Conservation (phyloP, 1,140 invertebrate species). For the Lasioglossum baleicum region DNA sequence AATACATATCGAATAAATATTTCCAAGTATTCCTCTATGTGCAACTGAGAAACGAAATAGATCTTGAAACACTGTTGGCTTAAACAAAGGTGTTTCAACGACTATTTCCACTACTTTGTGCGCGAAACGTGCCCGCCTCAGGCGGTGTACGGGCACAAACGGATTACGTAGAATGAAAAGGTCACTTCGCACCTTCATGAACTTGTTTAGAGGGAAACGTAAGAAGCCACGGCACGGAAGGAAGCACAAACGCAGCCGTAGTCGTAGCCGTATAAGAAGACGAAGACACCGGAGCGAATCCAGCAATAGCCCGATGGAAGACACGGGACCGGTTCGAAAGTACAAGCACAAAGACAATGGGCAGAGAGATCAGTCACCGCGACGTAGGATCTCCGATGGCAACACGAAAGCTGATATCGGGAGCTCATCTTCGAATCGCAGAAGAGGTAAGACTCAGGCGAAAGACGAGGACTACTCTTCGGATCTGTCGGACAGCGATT, state of each 20-base stretch:
- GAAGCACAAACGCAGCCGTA: neutral
- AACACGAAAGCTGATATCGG: constrained; percentile 12
- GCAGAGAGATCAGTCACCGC: neutral
- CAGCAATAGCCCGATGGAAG: neutral
- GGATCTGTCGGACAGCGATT: constrained; percentile 17
- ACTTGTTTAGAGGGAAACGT: neutral
- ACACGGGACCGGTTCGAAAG: neutral
- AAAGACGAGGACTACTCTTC: neutral
- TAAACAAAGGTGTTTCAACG: too few relatives aligned
- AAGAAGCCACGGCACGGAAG: neutral
- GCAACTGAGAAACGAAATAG: too few relatives aligned
- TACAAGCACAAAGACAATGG: constrained; percentile 4
- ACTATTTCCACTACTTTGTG: too few relatives aligned
- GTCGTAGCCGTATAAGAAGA: neutral
- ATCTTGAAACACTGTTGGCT: too few relatives aligned
- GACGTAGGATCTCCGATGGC: neutral
- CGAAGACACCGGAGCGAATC: neutral
- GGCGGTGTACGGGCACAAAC: too few relatives aligned
- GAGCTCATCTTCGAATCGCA: neutral
- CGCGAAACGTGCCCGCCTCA: too few relatives aligned
- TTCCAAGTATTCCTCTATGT: too few relatives aligned
- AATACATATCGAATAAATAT: too few relatives aligned
- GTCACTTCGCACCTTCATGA: too few relatives aligned
- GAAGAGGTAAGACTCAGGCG: neutral
- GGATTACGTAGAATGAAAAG: too few relatives aligned